A percentile compares a stretch with the other conserved stretches of the same genome.
phyloP scores from a whole-genome alignment of 2,888 invertebrate genomes.

The Panzeria rudis region DNA sequence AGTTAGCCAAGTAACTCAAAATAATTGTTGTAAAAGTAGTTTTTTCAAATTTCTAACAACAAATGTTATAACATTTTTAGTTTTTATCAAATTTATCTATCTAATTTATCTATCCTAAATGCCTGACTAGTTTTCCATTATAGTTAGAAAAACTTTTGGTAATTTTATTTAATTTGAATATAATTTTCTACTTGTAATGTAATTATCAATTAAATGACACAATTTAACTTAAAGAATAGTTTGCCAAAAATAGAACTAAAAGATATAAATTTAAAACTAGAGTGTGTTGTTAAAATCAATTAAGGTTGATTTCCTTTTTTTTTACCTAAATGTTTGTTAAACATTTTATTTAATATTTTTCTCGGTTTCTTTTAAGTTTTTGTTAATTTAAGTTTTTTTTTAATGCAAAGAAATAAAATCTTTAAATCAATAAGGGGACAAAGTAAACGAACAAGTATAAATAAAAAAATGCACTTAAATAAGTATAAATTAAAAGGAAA shows the following conservation, averaged over 20 bases:
- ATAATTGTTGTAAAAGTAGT: constrained; percentile 1
- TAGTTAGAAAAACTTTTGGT: constrained; percentile 24
- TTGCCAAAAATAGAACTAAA: constrained; percentile 12
- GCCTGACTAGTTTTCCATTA: constrained; percentile 28
- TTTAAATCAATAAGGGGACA: constrained; percentile 21
- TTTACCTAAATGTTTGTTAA: not conserved
- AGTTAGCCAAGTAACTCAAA: not conserved
- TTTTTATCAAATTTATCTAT: constrained; percentile 18
- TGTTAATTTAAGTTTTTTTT: constrained; percentile 49
- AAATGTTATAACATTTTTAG: constrained; percentile 6
- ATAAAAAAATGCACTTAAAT: not conserved
- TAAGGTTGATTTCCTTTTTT: constrained; percentile 8
- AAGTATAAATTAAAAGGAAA: not conserved
- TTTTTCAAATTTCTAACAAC: not conserved
- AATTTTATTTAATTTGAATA: constrained; percentile 39
- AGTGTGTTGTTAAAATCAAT: constrained; percentile 19
- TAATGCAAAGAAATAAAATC: constrained; percentile 15
- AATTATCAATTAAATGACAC: not conserved
- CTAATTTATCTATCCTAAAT: constrained; percentile 28
- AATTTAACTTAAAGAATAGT: constrained; percentile 4
- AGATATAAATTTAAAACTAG: not conserved
- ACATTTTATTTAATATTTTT: constrained; percentile 34
- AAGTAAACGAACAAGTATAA: constrained; percentile 10
- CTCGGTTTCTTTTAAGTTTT: constrained; percentile 48
- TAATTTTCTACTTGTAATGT: constrained; percentile 54